A percentile compares a stretch with the other conserved stretches of the same genome.
Conservation (phyloP, 2,797 vertebrate species). For the Tadarida brasiliensis region DNA sequence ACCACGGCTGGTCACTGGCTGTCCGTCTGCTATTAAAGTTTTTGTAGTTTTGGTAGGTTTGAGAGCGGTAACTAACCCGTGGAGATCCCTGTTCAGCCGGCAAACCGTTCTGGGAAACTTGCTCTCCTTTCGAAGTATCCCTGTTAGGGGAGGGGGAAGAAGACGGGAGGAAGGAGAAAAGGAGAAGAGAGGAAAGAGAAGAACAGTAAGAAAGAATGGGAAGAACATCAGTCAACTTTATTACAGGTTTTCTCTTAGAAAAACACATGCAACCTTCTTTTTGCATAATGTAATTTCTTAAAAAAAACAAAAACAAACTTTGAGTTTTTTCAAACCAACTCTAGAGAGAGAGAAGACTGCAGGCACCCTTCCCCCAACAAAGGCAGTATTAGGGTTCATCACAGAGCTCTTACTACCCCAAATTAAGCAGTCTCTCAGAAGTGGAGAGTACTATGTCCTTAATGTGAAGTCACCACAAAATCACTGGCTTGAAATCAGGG, state of each 20-base stretch:
- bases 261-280: not conserved
- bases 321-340: not conserved
- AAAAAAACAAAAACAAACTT: not conserved
- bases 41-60: conserved; percentile 98
- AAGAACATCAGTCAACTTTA: not conserved
- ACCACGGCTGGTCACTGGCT: conserved; percentile 89
- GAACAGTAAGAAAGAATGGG: not conserved
- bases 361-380: rapidly evolving
- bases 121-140: conserved; percentile 92
- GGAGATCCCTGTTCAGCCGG: conserved; percentile 96
- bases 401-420: not conserved
- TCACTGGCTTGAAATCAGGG: not conserved
- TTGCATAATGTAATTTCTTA: not conserved
- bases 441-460: not conserved
- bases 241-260: not conserved
- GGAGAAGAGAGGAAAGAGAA: not conserved
- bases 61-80: conserved; percentile 99
- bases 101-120: conserved; percentile 95
- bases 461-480: not conserved
- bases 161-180: not conserved
- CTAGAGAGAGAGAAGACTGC: not conserved
- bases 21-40: conserved; percentile 95
- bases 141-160: conserved; percentile 82
- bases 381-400: not conserved
- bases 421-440: not conserved